Percentiles rank a stretch among this genome's conserved stretches.
These are phyloP conservation scores for Peromyscus polionotus DNA, from an alignment of 2,113 vertebrate genomes.

Conservation along the genomic window DNA sequence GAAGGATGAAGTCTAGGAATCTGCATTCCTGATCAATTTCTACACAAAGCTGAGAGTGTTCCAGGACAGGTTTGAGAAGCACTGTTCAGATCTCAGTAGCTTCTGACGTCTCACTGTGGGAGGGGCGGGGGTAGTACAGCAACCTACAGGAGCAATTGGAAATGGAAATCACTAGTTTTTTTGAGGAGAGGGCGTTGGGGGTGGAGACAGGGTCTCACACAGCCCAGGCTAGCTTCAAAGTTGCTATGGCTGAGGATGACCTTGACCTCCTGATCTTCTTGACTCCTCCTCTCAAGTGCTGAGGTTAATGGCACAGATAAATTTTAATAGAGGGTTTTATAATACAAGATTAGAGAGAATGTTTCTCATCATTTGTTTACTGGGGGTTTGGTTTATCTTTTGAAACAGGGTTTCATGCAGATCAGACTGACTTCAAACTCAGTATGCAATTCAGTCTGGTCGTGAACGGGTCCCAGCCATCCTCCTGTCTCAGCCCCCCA, in stretches of 20 bases:
- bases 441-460: background rate
- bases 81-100: background rate
- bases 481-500: background rate
- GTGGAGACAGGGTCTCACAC: background rate
- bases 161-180: background rate
- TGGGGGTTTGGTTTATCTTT: background rate
- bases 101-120: background rate
- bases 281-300: background rate
- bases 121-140: background rate
- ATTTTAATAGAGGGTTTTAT: background rate
- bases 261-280: background rate
- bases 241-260: background rate
- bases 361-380: no score
- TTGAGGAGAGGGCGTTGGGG: background rate
- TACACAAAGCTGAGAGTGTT: background rate
- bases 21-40: background rate
- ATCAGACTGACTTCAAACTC: background rate
- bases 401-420: background rate
- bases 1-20: background rate
- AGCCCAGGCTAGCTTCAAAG: background rate
- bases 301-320: background rate
- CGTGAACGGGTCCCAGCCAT: background rate
- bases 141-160: background rate
- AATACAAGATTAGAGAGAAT: no score
- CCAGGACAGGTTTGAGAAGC: background rate